Evolutionary conservation across 2,113 vertebrate genomes (phyloP).

Genomic region (Cottus gobio): DNA sequence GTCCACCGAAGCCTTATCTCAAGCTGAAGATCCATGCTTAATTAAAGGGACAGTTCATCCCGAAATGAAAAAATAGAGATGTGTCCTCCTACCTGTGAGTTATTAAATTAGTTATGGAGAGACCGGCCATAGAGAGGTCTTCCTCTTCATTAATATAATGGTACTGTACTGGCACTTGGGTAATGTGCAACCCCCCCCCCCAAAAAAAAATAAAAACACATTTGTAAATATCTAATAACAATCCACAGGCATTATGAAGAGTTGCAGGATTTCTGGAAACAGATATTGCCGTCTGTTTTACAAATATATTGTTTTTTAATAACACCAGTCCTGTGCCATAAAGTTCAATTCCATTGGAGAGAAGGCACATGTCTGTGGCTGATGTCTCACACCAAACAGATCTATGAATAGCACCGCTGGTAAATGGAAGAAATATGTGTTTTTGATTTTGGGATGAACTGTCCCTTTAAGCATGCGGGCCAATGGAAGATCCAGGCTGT

Average conservation of each 20-base stretch:
- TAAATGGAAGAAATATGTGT: background rate
- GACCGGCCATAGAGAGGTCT: background rate
- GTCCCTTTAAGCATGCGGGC: constrained; percentile 9
- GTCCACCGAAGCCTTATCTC: constrained; percentile 55
- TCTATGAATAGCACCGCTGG: background rate
- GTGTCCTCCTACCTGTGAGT: background rate
- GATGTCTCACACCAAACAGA: background rate
- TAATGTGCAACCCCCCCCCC: too few species aligned
- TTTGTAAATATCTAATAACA: too few species aligned
- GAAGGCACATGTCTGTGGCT: background rate
- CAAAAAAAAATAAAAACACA: too few species aligned
- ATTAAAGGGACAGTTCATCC: background rate
- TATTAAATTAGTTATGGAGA: background rate
- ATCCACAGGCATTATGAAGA: background rate
- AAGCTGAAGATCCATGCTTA: constrained; percentile 34
- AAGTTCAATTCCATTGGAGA: background rate
- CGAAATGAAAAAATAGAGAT: background rate
- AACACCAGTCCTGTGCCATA: background rate
- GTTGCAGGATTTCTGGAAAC: background rate
- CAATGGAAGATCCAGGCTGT: constrained; percentile 29
- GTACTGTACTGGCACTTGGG: background rate
- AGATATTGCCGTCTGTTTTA: background rate
- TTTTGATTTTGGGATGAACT: background rate
- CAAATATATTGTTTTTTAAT: background rate
- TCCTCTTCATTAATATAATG: background rate